phyloP scores from a whole-genome alignment of 2,888 invertebrate species.

The Trissoscelio sp. region DNA sequence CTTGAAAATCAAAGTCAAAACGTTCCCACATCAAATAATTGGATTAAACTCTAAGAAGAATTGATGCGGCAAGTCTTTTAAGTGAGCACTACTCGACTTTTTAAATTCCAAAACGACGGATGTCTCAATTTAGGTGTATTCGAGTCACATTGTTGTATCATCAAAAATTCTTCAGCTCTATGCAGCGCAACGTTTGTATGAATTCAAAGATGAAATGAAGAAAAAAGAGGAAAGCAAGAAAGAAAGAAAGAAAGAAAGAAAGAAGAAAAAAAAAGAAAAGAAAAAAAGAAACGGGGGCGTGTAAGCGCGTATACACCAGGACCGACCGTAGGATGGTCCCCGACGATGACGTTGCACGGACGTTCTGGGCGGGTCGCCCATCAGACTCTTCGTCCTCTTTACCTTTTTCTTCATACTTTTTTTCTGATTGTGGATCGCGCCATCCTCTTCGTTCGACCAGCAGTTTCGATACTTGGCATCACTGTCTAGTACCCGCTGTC shows the following conservation, averaged over 20 bases:
- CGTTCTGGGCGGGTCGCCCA: conserved; percentile 81
- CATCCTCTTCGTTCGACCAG: conserved; percentile 29
- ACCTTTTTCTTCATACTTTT: conserved; percentile 72
- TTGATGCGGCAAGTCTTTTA: background rate
- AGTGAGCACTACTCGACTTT: background rate
- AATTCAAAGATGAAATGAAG: conserved; percentile 36
- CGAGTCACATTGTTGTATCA: conserved; percentile 44
- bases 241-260: conserved; percentile 6
- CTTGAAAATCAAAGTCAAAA: background rate
- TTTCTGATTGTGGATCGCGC: conserved; percentile 60
- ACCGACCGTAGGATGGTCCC: conserved; percentile 60
- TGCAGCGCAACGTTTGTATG: conserved; percentile 33
- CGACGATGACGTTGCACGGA: conserved; percentile 82
- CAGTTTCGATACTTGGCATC: conserved; percentile 33
- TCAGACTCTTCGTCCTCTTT: conserved; percentile 76
- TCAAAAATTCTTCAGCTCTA: conserved; percentile 41
- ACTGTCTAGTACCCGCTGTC: conserved; percentile 64
- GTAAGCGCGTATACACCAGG: conserved; percentile 43
- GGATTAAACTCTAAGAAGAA: conserved; percentile 7
- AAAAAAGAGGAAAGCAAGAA: conserved; percentile 17
- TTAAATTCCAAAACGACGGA: conserved; percentile 38
- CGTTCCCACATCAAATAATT: conserved; percentile 31
- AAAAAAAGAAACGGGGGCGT: conserved; percentile 1
- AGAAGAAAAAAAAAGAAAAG: conserved; percentile 15
- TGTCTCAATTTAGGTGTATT: conserved; percentile 55